phyloP scores from a whole-genome alignment of 1,140 invertebrate species.

The Neoseiulus cucumeris region DNA sequence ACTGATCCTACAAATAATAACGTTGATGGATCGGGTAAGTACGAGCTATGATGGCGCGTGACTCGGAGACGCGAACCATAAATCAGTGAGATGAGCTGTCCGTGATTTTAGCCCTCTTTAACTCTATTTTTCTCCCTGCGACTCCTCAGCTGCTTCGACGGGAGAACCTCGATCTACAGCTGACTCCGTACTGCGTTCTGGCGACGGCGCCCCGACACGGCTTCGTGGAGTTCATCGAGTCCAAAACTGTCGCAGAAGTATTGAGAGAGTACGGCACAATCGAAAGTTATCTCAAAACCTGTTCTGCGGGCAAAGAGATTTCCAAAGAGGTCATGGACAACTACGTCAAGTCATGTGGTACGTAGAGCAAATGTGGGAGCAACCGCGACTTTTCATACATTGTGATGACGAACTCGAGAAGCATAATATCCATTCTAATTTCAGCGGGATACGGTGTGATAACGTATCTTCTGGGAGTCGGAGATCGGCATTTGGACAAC shows the following conservation, averaged over 20 bases:
- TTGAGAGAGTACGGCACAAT: constrained; percentile 60
- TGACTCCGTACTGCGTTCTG: constrained; percentile 81
- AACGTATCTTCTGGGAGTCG: constrained; percentile 89
- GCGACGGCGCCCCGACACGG: constrained; percentile 86
- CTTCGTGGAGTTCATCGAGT: constrained; percentile 94
- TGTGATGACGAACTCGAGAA: neutral
- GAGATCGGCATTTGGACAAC: constrained; percentile 95
- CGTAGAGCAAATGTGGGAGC: no score
- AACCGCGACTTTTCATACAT: constrained; percentile 6
- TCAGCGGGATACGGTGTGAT: constrained; percentile 92
- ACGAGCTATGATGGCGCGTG: neutral
- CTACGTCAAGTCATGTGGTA: constrained; percentile 84
- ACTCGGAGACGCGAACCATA: no score
- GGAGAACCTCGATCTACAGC: constrained; percentile 82
- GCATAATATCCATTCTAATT: constrained; percentile 20
- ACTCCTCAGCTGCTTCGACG: constrained; percentile 52
- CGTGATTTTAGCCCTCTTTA: no score
- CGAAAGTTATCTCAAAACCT: constrained; percentile 69
- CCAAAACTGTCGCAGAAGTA: constrained; percentile 73
- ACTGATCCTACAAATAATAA: constrained; percentile 84
- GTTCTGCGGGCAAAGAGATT: constrained; percentile 71
- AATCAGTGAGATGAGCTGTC: no score
- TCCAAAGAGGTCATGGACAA: constrained; percentile 87
- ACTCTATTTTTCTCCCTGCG: no score
- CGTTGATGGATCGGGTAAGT: constrained; percentile 65